Percentiles rank a stretch among this genome's conserved stretches.
phyloP scores from a whole-genome alignment of 1,140 invertebrate species.

The Apis florea region DNA sequence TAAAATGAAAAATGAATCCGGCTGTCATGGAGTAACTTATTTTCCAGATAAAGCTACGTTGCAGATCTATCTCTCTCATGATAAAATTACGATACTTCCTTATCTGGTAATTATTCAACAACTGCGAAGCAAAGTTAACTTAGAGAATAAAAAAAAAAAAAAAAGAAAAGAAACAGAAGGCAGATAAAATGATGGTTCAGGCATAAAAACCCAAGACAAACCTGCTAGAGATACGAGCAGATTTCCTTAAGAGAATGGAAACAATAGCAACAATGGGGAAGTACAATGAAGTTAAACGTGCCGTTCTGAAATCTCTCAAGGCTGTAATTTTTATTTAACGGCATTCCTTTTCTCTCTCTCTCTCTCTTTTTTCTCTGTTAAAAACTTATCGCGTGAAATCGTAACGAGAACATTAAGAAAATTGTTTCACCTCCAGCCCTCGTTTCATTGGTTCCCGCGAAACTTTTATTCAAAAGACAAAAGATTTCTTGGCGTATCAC shows the following conservation, averaged over 20 bases:
- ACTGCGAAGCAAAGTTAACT: neutral
- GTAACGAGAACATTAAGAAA: slow-evolving; percentile 14
- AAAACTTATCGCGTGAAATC: slow-evolving; percentile 29
- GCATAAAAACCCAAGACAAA: neutral
- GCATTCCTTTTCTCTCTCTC: neutral
- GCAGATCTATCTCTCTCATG: no score
- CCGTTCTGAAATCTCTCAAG: slow-evolving; percentile 16
- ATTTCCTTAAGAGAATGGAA: slow-evolving; percentile 21
- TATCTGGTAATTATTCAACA: slow-evolving; percentile 6
- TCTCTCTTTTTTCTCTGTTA: neutral
- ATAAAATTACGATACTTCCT: neutral
- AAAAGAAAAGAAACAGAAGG: no score
- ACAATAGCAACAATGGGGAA: neutral
- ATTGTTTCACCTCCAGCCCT: slow-evolving; percentile 1
- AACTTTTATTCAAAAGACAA: slow-evolving; percentile 30
- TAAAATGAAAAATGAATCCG: no score
- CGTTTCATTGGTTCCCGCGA: neutral
- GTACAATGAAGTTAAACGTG: slow-evolving; percentile 21
- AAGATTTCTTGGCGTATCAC: neutral
- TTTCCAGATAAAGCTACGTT: no score
- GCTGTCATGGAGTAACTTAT: no score
- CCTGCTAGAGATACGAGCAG: neutral
- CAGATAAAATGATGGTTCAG: neutral
- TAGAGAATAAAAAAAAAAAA: no score
- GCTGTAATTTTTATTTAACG: slow-evolving; percentile 43